A percentile compares a stretch with the other conserved stretches of the same genome.
These are phyloP conservation scores for Eonycteris spelaea DNA, from an alignment of 2,113 vertebrate genomes.

Conservation along the genomic window DNA sequence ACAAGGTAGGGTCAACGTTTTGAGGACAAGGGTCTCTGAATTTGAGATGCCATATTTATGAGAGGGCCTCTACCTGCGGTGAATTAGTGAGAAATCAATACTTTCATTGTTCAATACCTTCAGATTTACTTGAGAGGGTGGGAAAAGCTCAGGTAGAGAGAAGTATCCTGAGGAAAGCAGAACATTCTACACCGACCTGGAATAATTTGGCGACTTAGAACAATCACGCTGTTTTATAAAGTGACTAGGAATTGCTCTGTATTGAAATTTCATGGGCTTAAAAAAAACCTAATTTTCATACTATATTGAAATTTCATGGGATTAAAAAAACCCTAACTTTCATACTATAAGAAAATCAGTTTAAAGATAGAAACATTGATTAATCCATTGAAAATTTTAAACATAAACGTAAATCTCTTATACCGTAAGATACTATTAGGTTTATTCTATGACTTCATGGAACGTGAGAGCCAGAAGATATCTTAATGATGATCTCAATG, in stretches of 20 bases:
- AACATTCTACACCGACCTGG: not conserved
- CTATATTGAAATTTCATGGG: not conserved
- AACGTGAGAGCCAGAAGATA: not conserved
- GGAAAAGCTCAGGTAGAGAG: not conserved
- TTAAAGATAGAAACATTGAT: not conserved
- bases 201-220: not conserved
- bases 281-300: not conserved
- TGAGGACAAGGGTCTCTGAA: not conserved
- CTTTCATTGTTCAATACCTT: not conserved
- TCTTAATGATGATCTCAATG: not conserved
- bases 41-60: accelerated
- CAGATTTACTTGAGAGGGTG: not conserved
- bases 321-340: not conserved
- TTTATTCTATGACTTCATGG: not conserved
- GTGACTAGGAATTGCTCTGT: not conserved
- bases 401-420: not conserved
- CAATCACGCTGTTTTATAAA: not conserved
- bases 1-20: not conserved
- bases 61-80: not conserved
- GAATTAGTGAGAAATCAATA: not conserved
- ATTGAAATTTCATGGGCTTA: not conserved
- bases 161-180: not conserved
- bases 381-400: not conserved
- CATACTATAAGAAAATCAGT: not conserved
- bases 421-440: not conserved